Evolutionary conservation across 2,797 vertebrate species (phyloP).

Genomic region (Capromys pilorides): DNA sequence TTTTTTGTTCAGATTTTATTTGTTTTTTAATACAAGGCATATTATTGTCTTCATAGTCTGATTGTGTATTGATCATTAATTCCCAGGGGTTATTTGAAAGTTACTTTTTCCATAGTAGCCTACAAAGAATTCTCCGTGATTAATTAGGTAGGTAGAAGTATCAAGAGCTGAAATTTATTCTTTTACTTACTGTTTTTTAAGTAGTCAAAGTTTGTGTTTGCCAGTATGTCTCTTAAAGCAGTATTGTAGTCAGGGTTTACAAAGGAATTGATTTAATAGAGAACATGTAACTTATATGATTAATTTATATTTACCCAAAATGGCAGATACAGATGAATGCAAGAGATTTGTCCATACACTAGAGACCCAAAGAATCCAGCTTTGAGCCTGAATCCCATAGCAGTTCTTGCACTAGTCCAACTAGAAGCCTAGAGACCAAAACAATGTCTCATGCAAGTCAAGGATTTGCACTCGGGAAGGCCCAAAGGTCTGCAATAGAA

Average conservation of each 20-base stretch:
- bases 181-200: neutral
- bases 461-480: neutral
- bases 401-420: neutral
- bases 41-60: too few species aligned
- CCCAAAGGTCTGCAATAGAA: neutral
- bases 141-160: constrained; percentile 10
- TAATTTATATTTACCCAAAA: neutral
- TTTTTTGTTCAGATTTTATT: too few species aligned
- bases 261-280: neutral
- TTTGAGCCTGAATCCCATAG: neutral
- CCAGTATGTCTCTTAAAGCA: neutral
- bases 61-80: neutral
- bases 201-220: neutral
- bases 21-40: too few species aligned
- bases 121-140: constrained; percentile 30
- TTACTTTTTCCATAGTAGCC: neutral
- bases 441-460: neutral
- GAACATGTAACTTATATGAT: neutral
- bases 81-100: constrained; percentile 36
- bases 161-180: constrained; percentile 17
- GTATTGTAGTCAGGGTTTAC: neutral
- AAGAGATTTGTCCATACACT: neutral
- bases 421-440: neutral
- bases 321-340: neutral
- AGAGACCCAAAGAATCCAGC: neutral